A percentile compares a stretch with the other conserved stretches of the same genome.
These are phyloP conservation scores for Chelonus insularis DNA, from an alignment of 1,140 invertebrate genomes.

Conservation along the genomic window DNA sequence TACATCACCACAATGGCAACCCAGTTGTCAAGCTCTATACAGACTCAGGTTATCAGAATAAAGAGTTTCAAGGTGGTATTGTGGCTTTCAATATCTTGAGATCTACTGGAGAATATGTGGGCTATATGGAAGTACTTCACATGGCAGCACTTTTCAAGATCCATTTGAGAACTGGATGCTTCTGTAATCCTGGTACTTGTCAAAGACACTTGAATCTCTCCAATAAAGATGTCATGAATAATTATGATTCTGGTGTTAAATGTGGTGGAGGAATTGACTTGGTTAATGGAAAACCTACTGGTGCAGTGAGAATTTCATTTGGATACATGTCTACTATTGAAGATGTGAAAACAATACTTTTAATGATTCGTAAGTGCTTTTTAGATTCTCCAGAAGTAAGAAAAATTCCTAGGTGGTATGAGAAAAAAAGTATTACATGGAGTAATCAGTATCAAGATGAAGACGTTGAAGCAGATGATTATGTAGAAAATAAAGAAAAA, in stretches of 20 bases:
- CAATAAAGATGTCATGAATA: conserved; percentile 71
- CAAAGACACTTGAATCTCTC: conserved; percentile 77
- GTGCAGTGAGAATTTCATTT: conserved; percentile 89
- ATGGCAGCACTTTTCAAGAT: conserved; percentile 87
- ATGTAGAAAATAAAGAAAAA: conserved; percentile 9
- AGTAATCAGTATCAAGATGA: too few relatives aligned
- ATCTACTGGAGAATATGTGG: conserved; percentile 77
- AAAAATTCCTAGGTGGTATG: conserved; percentile 7
- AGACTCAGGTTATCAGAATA: conserved; percentile 69
- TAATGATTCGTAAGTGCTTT: conserved; percentile 76
- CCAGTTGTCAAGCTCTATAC: conserved; percentile 75
- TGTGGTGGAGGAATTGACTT: conserved; percentile 91
- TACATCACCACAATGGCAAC: conserved; percentile 76
- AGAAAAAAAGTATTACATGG: too few relatives aligned
- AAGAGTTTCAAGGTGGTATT: conserved; percentile 75
- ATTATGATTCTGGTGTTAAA: conserved; percentile 85
- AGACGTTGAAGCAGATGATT: neutral
- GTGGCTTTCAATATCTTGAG: conserved; percentile 88
- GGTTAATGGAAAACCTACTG: conserved; percentile 87
- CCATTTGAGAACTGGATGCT: conserved; percentile 89
- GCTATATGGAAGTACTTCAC: conserved; percentile 88
- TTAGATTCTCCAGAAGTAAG: conserved; percentile 50
- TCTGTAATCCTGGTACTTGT: conserved; percentile 96
- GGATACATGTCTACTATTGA: conserved; percentile 83
- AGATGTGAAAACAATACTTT: conserved; percentile 74